A percentile compares a stretch with the other conserved stretches of the same genome.
These are phyloP conservation scores for Ariopsis seemanni DNA, from an alignment of 2,113 vertebrate species.

Conservation along the genomic window DNA sequence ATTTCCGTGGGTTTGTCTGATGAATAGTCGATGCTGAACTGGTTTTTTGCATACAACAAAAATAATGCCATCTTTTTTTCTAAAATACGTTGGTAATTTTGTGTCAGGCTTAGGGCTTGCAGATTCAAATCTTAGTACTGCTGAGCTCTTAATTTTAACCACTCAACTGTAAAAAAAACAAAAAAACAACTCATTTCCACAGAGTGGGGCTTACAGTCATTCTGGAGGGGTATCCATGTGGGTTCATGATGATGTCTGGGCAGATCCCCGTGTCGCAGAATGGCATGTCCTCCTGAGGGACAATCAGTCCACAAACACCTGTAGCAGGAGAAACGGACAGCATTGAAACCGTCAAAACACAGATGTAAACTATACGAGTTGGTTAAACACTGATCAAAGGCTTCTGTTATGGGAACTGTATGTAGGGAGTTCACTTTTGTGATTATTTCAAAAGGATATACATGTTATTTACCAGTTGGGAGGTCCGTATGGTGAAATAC, in stretches of 20 bases:
- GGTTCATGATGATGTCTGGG: slow-evolving; percentile 99
- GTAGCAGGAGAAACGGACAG: slow-evolving; percentile 50
- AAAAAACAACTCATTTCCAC: neutral
- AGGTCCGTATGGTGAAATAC: no score
- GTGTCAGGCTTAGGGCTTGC: neutral
- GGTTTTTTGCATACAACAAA: neutral
- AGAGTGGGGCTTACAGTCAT: slow-evolving; percentile 86
- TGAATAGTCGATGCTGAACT: neutral
- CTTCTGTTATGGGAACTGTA: neutral
- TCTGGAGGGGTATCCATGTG: slow-evolving; percentile 95
- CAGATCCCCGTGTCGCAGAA: slow-evolving; percentile 97
- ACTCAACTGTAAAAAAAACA: neutral
- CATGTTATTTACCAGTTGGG: neutral
- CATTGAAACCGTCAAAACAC: slow-evolving; percentile 35
- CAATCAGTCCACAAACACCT: slow-evolving; percentile 98
- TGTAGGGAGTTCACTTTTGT: neutral
- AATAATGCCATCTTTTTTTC: neutral
- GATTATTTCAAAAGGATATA: neutral
- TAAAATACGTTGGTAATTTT: neutral
- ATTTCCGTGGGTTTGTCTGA: neutral
- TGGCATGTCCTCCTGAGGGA: slow-evolving; percentile 98
- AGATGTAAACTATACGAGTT: neutral
- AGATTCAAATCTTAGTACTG: neutral
- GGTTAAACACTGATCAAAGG: neutral
- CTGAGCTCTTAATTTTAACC: neutral